These are phyloP conservation scores for Parnassius orleans DNA, from an alignment of 2,888 invertebrate genomes.

Conservation along the genomic window DNA sequence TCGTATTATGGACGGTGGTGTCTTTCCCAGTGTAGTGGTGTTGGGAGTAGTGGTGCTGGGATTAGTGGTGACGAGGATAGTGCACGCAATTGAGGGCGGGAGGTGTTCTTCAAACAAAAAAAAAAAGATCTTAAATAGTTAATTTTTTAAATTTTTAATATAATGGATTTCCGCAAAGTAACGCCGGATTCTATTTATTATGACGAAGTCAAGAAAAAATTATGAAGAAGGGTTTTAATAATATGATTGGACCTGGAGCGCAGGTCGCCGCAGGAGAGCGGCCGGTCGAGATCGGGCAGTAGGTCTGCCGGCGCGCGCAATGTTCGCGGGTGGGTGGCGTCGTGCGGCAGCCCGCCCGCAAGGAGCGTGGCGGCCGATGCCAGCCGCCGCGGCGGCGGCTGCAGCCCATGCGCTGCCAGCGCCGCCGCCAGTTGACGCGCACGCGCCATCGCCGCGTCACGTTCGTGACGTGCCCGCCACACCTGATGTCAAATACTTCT, in stretches of 20 bases:
- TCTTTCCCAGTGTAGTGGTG: no score
- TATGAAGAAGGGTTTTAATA: no score
- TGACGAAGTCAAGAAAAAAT: no score
- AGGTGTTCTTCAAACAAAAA: no score
- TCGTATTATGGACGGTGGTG: no score
- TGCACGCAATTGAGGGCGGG: no score
- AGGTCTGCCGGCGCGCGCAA: constrained; percentile 66
- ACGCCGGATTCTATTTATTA: no score
- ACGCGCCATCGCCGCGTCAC: constrained; percentile 91
- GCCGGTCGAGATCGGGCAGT: constrained; percentile 73
- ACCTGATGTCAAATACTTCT: constrained; percentile 55
- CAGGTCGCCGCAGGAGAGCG: constrained; percentile 74
- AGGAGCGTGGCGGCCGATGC: constrained; percentile 83
- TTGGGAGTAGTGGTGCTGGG: no score
- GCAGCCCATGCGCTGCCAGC: constrained; percentile 90
- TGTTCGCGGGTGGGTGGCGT: constrained; percentile 77
- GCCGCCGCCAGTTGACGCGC: constrained; percentile 93
- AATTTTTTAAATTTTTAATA: no score
- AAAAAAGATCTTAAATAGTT: no score
- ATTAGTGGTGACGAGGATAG: no score
- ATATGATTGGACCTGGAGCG: constrained; percentile 55
- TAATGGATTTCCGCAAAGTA: no score
- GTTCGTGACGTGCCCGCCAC: constrained; percentile 95
- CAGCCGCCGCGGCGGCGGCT: constrained; percentile 85
- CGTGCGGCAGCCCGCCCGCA: constrained; percentile 71